Evolutionary conservation across 2,113 vertebrate genomes (phyloP).

Genomic region (Dryoscopus gambensis): DNA sequence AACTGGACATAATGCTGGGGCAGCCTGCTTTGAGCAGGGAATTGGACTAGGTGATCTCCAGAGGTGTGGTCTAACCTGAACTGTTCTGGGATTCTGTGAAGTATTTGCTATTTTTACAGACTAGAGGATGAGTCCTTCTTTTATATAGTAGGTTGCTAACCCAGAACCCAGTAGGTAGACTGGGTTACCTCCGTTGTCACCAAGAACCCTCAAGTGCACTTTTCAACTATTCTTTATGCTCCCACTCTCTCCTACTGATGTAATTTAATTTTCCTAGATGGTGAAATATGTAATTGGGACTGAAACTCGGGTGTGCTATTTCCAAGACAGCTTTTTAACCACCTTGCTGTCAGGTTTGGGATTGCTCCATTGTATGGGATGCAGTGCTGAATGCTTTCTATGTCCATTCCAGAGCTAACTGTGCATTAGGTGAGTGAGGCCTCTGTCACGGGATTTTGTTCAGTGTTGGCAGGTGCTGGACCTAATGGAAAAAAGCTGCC

Average conservation of each 20-base stretch:
- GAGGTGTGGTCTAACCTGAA: neutral
- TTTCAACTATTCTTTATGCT: neutral
- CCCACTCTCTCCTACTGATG: neutral
- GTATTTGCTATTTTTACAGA: neutral
- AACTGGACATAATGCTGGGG: neutral
- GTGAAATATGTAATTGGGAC: neutral
- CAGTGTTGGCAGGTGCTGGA: neutral
- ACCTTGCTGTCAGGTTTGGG: neutral
- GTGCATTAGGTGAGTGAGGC: neutral
- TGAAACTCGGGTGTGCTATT: neutral
- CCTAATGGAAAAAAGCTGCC: constrained; percentile 10
- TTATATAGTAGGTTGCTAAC: neutral
- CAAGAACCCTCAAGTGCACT: neutral
- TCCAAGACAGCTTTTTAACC: neutral
- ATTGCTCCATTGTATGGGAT: neutral
- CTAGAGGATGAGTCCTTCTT: neutral
- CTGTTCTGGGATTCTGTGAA: neutral
- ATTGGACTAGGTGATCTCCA: neutral
- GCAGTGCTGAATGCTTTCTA: neutral
- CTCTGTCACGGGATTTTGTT: neutral
- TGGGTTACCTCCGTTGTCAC: neutral
- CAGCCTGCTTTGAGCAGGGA: neutral
- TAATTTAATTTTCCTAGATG: neutral
- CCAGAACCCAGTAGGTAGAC: neutral
- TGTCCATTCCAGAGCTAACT: neutral